Evolutionary conservation across 2,113 vertebrate species (phyloP), one percentile per base, ranked within the genome.

Genomic region (Calypte anna): DNA sequence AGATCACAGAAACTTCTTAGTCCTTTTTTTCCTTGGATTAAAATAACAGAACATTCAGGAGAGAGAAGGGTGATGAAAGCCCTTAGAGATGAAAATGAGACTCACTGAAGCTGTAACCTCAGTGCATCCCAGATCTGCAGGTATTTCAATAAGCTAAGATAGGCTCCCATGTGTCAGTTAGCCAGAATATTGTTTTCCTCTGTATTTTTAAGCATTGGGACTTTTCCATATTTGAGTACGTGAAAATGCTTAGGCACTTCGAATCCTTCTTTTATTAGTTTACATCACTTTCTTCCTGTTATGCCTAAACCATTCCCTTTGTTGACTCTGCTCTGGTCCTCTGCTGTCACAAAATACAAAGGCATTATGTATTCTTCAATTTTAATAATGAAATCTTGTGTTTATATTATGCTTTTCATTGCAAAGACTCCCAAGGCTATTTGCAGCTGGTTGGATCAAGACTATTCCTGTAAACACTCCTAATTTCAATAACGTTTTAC

Each of bases 251-350:
- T 91, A 87, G 83, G 57, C 27, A 50, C 48, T 90, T 85, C 33
- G 86, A 94, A 94, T 95, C 91, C 87, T 94, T 82, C 80, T 96
- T 93, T 97, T 94, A 94, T 95, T 86, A 95, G 90, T 91, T 96
- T 91, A 78, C 38, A 72, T 81, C 61, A 92, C 63, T 66, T 91
- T 90, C 72, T 91, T 96, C 92, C 80, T 90, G 86, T 91, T 88
- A 84, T 58, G 82, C 85, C 69, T 84, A 76, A 90, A 58, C 61
- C 68, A 53, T 90, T 80, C 82, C 90, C 83, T 30, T 9, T 78
- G 76, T 72, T 0, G 1, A 40, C 76, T 83, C 63, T 92, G 64
- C 79, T 88, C 86, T 61, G 53, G 72, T 90, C 36, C 82, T 94
- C 66, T 84, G 66, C 87, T 96, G 76, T 78, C 94, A 87, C 86